A percentile compares a stretch with the other conserved stretches of the same genome.
Evolutionary conservation across 2,797 vertebrate genomes (phyloP).

Genomic region (Notoglanidium macrostoma): DNA sequence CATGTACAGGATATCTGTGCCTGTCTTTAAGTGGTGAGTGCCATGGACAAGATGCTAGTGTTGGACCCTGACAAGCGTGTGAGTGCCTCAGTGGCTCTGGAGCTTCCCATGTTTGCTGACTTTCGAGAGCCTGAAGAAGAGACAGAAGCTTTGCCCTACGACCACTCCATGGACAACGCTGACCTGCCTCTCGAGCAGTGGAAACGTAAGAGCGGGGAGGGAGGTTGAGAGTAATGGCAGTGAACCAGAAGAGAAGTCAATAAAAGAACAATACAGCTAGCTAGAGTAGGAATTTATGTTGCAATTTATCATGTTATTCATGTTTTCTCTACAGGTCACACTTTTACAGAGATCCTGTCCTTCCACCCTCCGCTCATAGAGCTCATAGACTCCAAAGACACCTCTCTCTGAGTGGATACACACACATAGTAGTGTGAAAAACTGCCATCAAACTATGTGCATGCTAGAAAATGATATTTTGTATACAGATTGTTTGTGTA

Average conservation of each 20-base stretch:
- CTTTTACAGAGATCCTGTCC: constrained; percentile 90
- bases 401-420: constrained; percentile 64
- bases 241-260: neutral
- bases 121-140: constrained; percentile 88
- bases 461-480: neutral
- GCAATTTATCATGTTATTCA: neutral
- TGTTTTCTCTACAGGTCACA: constrained; percentile 79
- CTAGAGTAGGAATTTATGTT: neutral
- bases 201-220: constrained; percentile 82
- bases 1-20: neutral
- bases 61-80: constrained; percentile 88
- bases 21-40: constrained; percentile 78
- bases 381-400: constrained; percentile 70
- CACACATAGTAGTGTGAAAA: neutral
- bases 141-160: constrained; percentile 84
- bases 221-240: neutral
- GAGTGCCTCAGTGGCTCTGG: constrained; percentile 84
- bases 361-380: constrained; percentile 80
- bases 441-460: neutral
- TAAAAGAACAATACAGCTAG: neutral
- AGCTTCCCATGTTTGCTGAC: constrained; percentile 86
- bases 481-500: neutral
- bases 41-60: constrained; percentile 92
- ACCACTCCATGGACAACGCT: constrained; percentile 88
- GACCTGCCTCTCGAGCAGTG: constrained; percentile 88